Conservation (phyloP, 37 sponge, comb jelly and placozoan genomes). For the Haliclona indistincta region DNA sequence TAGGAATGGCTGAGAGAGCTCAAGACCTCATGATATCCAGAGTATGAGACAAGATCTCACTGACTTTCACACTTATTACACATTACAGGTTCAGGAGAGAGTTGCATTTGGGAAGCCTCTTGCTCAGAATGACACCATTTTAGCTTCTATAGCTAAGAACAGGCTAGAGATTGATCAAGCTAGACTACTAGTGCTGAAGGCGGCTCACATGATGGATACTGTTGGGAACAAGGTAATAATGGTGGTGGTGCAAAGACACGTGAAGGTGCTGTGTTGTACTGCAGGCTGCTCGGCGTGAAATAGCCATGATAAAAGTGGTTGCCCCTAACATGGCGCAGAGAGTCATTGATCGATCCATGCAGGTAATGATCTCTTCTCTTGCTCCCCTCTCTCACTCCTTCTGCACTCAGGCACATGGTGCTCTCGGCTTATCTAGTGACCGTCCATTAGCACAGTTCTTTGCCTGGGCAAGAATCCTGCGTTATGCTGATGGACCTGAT, state of each 20-base stretch:
- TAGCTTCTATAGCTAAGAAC: constrained; percentile 68
- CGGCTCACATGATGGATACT: constrained; percentile 88
- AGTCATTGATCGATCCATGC: constrained; percentile 88
- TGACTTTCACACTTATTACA: neutral
- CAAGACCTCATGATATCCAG: constrained; percentile 64
- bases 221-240: constrained; percentile 59
- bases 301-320: constrained; percentile 90
- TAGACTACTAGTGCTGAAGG: constrained; percentile 77
- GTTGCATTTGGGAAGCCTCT: constrained; percentile 75
- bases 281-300: constrained; percentile 66
- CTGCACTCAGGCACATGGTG: constrained; percentile 68
- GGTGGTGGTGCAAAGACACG: neutral
- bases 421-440: constrained; percentile 72
- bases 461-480: constrained; percentile 73
- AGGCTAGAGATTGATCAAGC: constrained; percentile 87
- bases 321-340: constrained; percentile 76
- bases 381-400: neutral
- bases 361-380: constrained; percentile 29
- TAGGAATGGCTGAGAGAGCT: constrained; percentile 90
- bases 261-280: neutral
- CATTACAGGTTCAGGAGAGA: constrained; percentile 49
- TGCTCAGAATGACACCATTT: constrained; percentile 54
- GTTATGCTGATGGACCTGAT: constrained; percentile 94
- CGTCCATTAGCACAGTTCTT: constrained; percentile 66
- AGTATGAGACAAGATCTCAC: constrained; percentile 9